Percentiles rank a stretch among this genome's conserved stretches.
Evolutionary conservation across 2,113 vertebrate species (phyloP).

Genomic region (Antechinus flavipes): DNA sequence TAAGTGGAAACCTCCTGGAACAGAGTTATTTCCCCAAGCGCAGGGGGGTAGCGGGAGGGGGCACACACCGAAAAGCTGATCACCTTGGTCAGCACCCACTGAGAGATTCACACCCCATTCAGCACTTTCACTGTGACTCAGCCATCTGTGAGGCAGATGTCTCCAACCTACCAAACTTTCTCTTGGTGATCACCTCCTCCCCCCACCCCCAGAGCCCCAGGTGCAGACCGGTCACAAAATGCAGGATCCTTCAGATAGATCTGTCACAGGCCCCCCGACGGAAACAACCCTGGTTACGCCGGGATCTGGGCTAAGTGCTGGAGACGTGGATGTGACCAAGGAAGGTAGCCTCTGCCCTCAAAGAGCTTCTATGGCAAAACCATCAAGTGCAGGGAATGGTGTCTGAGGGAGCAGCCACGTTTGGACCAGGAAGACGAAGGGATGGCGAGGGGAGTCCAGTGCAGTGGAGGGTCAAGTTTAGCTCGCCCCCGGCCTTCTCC

Average conservation of each 20-base stretch:
- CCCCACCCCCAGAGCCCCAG: background rate
- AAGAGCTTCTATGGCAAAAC: background rate
- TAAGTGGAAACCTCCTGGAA: constrained; percentile 76
- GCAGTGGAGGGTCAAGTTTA: background rate
- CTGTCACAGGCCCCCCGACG: background rate
- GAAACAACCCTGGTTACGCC: too few relatives aligned
- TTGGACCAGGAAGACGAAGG: too few relatives aligned
- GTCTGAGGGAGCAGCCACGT: background rate
- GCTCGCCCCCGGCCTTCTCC: background rate
- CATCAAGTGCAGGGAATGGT: background rate
- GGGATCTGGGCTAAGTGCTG: background rate
- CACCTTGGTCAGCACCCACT: constrained; percentile 63
- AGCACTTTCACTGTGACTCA: constrained; percentile 76
- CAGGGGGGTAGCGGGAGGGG: background rate
- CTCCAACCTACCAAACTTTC: constrained; percentile 73
- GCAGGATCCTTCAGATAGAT: background rate
- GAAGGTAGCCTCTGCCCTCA: background rate
- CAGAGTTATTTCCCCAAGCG: constrained; percentile 69
- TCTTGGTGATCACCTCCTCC: constrained; percentile 42
- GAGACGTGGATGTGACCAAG: background rate
- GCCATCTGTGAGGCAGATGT: constrained; percentile 51
- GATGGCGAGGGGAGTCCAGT: background rate
- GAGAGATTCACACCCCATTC: constrained; percentile 64
- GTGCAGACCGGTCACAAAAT: too few relatives aligned
- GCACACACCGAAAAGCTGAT: background rate